These are phyloP conservation scores for Syrmaticus mikado DNA, from an alignment of 2,113 vertebrate species.

Conservation along the genomic window DNA sequence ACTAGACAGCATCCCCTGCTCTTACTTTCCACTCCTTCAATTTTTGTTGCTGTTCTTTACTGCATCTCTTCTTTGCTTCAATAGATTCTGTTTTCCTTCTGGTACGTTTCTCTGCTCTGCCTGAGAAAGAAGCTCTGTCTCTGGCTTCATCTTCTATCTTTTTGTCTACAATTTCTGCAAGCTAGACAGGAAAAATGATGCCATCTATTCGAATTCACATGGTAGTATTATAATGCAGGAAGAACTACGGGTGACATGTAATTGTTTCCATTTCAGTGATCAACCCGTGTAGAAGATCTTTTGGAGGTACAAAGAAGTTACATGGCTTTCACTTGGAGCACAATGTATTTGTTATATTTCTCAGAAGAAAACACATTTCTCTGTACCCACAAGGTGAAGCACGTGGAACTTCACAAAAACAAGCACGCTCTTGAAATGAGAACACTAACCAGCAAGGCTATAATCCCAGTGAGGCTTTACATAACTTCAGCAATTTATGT, in stretches of 20 bases:
- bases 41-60: not conserved
- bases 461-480: not conserved
- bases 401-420: not conserved
- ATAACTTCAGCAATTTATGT: not conserved
- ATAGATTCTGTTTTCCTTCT: not conserved
- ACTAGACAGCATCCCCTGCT: not conserved
- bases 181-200: not conserved
- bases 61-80: not conserved
- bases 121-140: not conserved
- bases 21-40: not conserved
- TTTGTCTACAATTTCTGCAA: not conserved
- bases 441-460: not conserved
- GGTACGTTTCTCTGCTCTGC: slow-evolving; percentile 11
- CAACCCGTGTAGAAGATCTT: not conserved
- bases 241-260: not conserved
- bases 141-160: slow-evolving; percentile 13
- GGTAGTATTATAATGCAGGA: not conserved
- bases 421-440: not conserved
- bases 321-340: not conserved
- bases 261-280: not conserved
- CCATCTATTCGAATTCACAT: not conserved
- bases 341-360: not conserved
- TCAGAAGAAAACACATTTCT: not conserved
- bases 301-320: not conserved
- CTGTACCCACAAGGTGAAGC: not conserved